Evolutionary conservation across 1,140 invertebrate species (phyloP).

Genomic region (Palaemon carinicauda): DNA sequence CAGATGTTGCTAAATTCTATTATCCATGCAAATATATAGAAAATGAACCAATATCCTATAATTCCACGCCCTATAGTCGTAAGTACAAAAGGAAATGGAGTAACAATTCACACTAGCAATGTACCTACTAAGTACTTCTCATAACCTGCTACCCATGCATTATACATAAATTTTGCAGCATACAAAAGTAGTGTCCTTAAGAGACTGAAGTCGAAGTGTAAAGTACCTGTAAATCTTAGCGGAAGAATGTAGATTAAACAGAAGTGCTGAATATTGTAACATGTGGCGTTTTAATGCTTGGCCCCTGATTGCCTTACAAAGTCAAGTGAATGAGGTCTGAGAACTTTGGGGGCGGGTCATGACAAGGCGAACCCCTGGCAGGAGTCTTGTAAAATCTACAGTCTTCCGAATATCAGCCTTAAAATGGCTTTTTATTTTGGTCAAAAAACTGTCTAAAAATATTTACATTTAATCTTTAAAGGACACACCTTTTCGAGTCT

Average conservation of each 20-base stretch:
- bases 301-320: conserved; percentile 57
- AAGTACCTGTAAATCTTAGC: conserved; percentile 53
- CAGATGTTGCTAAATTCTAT: conserved; percentile 54
- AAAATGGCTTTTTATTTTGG: conserved; percentile 23
- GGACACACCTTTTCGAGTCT: conserved; percentile 52
- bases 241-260: conserved; percentile 54
- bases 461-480: conserved; percentile 47
- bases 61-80: conserved; percentile 54
- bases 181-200: conserved; percentile 56
- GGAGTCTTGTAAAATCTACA: conserved; percentile 49
- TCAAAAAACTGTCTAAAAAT: conserved; percentile 35
- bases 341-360: conserved; percentile 20
- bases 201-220: conserved; percentile 53
- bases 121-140: conserved; percentile 54
- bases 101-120: conserved; percentile 52
- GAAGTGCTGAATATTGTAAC: conserved; percentile 55
- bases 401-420: conserved; percentile 47
- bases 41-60: conserved; percentile 51
- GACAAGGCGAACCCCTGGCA: conserved; percentile 46
- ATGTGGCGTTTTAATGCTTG: conserved; percentile 54
- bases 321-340: conserved; percentile 54
- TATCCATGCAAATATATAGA: conserved; percentile 57
- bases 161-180: conserved; percentile 54
- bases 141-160: conserved; percentile 56
- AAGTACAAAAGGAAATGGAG: conserved; percentile 55